phyloP scores from a whole-genome alignment of 2,888 invertebrate species.

The Ceriagrion tenellum region DNA sequence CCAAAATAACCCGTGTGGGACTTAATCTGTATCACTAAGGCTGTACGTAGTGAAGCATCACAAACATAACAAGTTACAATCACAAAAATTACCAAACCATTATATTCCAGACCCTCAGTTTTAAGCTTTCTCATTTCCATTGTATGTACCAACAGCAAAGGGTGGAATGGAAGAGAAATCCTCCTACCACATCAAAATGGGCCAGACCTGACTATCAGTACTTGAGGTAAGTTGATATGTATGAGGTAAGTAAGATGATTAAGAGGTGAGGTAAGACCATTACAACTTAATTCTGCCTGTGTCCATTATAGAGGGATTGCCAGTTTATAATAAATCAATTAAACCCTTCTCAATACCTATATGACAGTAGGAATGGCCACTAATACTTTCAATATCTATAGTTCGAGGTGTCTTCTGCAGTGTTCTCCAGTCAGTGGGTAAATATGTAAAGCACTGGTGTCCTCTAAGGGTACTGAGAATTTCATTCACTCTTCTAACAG shows the following conservation, averaged over 20 bases:
- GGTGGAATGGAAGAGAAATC: background rate
- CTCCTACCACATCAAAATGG: background rate
- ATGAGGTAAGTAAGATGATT: no score
- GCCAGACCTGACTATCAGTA: no score
- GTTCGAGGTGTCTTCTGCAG: background rate
- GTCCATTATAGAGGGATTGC: background rate
- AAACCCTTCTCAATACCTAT: background rate
- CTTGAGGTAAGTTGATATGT: background rate
- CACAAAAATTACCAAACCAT: no score
- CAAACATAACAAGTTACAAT: background rate
- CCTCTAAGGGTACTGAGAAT: background rate
- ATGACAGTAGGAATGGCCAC: background rate
- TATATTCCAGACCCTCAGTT: no score
- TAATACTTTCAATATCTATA: background rate
- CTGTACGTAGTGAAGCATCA: background rate
- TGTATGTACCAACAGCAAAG: background rate
- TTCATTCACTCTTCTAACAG: background rate
- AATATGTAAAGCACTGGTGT: background rate
- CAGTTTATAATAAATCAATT: background rate
- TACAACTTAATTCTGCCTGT: background rate
- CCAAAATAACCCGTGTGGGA: background rate
- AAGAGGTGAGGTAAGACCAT: no score
- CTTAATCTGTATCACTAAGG: background rate
- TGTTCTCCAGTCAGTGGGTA: constrained; percentile 2
- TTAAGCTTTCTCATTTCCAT: background rate